phyloP scores from a whole-genome alignment of 2,113 vertebrate genomes.

The Salvelinus sp. region DNA sequence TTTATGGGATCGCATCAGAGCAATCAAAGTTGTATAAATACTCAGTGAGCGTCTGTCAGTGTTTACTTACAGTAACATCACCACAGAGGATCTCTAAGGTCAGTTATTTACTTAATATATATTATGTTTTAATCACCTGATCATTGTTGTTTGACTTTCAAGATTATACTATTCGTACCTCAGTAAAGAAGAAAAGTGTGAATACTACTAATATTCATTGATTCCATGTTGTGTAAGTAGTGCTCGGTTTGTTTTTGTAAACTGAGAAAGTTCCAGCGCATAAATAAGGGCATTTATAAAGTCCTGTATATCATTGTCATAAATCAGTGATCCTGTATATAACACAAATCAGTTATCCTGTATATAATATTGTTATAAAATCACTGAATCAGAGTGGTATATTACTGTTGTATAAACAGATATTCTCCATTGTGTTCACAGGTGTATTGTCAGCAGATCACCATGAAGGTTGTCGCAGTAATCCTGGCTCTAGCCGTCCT shows the following conservation, averaged over 20 bases:
- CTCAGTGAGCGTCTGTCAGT: neutral
- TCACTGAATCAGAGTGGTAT: neutral
- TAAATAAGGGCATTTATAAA: no score
- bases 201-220: no score
- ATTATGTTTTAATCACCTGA: neutral
- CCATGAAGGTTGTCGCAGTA: slow-evolving; percentile 5
- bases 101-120: neutral
- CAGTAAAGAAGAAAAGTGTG: no score
- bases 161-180: no score
- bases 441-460: neutral
- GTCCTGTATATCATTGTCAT: no score
- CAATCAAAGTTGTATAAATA: neutral
- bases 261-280: no score
- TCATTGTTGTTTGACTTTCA: no score
- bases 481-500: slow-evolving; percentile 11
- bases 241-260: no score
- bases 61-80: neutral
- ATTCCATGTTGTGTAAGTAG: no score
- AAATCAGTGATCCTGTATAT: no score
- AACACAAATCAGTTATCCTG: no score
- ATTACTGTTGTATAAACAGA: neutral
- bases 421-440: neutral
- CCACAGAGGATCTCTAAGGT: neutral
- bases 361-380: neutral
- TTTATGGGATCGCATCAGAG: neutral